Evolutionary conservation across 2,797 vertebrate species (phyloP).

Genomic region (Carapus acus): DNA sequence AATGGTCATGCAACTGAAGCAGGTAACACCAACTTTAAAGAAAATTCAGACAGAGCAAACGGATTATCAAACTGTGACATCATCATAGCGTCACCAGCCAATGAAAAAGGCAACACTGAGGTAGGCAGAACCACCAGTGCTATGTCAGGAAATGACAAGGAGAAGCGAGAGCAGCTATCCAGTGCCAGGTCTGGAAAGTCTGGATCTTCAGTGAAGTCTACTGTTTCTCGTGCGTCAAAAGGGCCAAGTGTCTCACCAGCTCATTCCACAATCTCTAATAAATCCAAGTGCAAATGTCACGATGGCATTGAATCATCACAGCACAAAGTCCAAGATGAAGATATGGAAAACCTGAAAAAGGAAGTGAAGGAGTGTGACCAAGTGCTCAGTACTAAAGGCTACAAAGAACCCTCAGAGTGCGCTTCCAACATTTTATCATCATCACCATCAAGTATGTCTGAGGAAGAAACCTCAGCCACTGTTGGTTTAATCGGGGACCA

Average conservation of each 20-base stretch:
- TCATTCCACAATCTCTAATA: slow-evolving; percentile 41
- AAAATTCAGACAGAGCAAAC: slow-evolving; percentile 19
- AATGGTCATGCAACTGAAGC: slow-evolving; percentile 9
- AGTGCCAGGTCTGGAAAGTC: slow-evolving; percentile 56
- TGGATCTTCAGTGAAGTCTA: slow-evolving; percentile 55
- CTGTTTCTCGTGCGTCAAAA: slow-evolving; percentile 43
- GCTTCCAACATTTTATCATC: slow-evolving; percentile 38
- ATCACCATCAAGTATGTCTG: slow-evolving; percentile 35
- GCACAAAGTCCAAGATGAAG: slow-evolving; percentile 18
- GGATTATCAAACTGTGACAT: slow-evolving; percentile 21
- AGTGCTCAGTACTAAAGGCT: neutral
- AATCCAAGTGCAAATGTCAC: slow-evolving; percentile 50
- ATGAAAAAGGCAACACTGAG: slow-evolving; percentile 5
- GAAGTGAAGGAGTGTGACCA: slow-evolving; percentile 7
- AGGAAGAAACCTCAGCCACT: slow-evolving; percentile 60
- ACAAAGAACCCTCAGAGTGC: slow-evolving; percentile 15
- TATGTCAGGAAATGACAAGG: slow-evolving; percentile 22
- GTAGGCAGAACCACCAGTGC: slow-evolving; percentile 36
- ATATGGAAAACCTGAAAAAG: neutral
- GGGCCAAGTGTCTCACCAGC: slow-evolving; percentile 52
- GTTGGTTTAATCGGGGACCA: slow-evolving; percentile 56
- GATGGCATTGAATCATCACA: slow-evolving; percentile 32
- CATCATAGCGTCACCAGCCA: slow-evolving; percentile 4
- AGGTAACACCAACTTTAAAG: slow-evolving; percentile 10
- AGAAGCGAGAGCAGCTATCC: slow-evolving; percentile 15